phyloP scores from a whole-genome alignment of 2,113 vertebrate species.

The rat (Rattus norvegicus) region GRCr8 NC_086030.1:20959001-20959500 shows the following conservation, averaged over 20 bases:
- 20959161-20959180: background rate
- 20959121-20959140: background rate
- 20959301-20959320: too few species aligned
- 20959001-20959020: too few species aligned
- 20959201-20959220: too few species aligned
- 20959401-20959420: background rate
- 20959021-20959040: too few species aligned
- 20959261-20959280: background rate
- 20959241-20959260: background rate
- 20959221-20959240: background rate
- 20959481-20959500: background rate
- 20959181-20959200: background rate
- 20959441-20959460: background rate
- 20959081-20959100: background rate
- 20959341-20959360: background rate
- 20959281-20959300: background rate
- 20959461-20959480: background rate
- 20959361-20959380: background rate
- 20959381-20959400: background rate
- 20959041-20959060: background rate
- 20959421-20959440: background rate
- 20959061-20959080: background rate
- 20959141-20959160: background rate
- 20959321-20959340: background rate
- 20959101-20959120: background rate